Conservation (phyloP, 2,797 vertebrate species). For the Gallinago nigripennis region DNA sequence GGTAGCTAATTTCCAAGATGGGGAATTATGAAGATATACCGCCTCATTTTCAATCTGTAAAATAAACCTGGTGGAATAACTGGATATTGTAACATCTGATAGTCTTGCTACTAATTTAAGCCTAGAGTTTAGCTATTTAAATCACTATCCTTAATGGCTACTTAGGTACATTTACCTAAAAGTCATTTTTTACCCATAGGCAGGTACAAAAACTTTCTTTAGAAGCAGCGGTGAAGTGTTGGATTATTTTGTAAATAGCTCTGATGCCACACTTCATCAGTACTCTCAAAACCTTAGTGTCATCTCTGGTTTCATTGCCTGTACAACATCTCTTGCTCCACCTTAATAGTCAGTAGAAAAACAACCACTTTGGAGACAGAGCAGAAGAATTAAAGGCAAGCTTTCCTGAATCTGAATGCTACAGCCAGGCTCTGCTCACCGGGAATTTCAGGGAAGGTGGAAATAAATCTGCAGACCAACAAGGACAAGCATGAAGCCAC, state of each 20-base stretch:
- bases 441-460: neutral
- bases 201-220: neutral
- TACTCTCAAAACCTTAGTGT: neutral
- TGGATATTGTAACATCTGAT: neutral
- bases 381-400: slow-evolving; percentile 37
- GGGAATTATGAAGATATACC: neutral
- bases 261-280: neutral
- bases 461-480: neutral
- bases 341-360: neutral
- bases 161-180: neutral
- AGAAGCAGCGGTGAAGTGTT: neutral
- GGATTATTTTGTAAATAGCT: neutral
- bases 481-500: neutral
- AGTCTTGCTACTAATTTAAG: neutral
- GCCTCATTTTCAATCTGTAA: neutral
- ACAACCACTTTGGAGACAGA: slow-evolving; percentile 32
- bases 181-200: neutral
- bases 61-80: neutral
- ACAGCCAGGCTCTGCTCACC: neutral
- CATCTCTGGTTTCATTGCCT: neutral
- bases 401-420: neutral
- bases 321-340: neutral
- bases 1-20: neutral
- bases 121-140: neutral
- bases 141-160: neutral